phyloP scores from a whole-genome alignment of 2,797 vertebrate species.

The Mus caroli region DNA sequence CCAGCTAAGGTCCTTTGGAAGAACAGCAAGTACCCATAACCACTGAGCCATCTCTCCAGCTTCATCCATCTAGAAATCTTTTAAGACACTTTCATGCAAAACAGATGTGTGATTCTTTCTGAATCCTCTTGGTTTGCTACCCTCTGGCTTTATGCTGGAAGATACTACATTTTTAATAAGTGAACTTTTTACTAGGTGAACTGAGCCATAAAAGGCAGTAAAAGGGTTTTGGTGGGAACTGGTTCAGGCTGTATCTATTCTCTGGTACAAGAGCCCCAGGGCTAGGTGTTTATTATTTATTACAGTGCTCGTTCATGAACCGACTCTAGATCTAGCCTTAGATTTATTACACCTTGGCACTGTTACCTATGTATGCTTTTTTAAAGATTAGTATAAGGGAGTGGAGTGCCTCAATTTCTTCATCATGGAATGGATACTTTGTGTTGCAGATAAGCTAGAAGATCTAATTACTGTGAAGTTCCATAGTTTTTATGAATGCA shows the following conservation, averaged over 20 bases:
- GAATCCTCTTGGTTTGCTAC: conserved; percentile 33
- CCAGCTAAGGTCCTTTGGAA: not conserved
- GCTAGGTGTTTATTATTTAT: conserved; percentile 25
- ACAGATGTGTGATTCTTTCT: not conserved
- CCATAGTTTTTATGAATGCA: conserved; percentile 18
- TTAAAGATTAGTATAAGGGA: conserved; percentile 1
- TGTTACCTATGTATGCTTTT: conserved; percentile 3
- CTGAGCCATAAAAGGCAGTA: conserved; percentile 7
- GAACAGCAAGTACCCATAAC: not conserved
- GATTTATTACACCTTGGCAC: conserved; percentile 15
- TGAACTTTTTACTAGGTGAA: conserved; percentile 42
- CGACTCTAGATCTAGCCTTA: conserved; percentile 18
- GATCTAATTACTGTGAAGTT: conserved; percentile 27
- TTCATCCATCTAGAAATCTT: conserved; percentile 38
- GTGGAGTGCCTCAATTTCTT: conserved; percentile 47
- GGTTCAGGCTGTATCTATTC: conserved; percentile 16
- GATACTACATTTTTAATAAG: conserved; percentile 30
- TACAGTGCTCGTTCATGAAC: not conserved
- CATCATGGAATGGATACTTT: not conserved
- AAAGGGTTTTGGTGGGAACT: conserved; percentile 35
- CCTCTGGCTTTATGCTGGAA: conserved; percentile 48
- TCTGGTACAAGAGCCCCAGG: not conserved
- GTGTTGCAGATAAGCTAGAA: not conserved
- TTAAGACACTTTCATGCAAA: not conserved
- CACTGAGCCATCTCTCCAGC: not conserved